Evolutionary conservation across 2,888 invertebrate species (phyloP).

Genomic region (Napeogenes inachia): DNA sequence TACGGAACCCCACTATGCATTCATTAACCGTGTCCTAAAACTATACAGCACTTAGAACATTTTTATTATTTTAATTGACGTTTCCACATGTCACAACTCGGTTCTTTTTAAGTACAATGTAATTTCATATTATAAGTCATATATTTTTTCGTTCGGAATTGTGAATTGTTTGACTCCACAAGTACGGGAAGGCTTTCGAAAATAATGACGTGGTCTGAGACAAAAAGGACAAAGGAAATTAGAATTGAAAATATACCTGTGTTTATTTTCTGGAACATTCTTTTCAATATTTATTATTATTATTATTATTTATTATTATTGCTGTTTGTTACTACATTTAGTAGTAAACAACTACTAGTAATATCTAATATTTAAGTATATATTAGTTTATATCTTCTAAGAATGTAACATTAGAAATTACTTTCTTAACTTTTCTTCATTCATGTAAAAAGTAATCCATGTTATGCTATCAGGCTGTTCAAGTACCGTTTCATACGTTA

Average conservation of each 20-base stretch:
- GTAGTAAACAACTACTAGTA: too few relatives aligned
- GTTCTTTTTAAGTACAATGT: neutral
- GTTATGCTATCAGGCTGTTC: too few relatives aligned
- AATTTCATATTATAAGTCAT: neutral
- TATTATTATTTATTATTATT: neutral
- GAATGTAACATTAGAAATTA: too few relatives aligned
- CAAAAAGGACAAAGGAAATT: conserved; percentile 1
- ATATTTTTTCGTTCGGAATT: neutral
- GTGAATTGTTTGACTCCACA: neutral
- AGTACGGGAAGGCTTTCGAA: conserved; percentile 1
- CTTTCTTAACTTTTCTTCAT: too few relatives aligned
- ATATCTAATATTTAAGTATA: too few relatives aligned
- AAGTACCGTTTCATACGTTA: neutral
- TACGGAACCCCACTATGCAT: conserved; percentile 20
- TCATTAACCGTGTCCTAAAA: conserved; percentile 22
- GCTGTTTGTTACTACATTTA: neutral
- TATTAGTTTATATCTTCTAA: too few relatives aligned
- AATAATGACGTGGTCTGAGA: conserved; percentile 2
- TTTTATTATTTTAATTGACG: conserved; percentile 17
- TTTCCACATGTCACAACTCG: conserved; percentile 24
- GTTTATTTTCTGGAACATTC: neutral
- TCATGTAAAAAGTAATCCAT: too few relatives aligned
- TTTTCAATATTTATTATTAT: neutral
- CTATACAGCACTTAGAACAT: conserved; percentile 17
- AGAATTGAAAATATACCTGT: neutral